Percentiles rank a stretch among this genome's conserved stretches.
Evolutionary conservation across 2,888 invertebrate genomes (phyloP).

Genomic region (Dynastes hyllus): DNA sequence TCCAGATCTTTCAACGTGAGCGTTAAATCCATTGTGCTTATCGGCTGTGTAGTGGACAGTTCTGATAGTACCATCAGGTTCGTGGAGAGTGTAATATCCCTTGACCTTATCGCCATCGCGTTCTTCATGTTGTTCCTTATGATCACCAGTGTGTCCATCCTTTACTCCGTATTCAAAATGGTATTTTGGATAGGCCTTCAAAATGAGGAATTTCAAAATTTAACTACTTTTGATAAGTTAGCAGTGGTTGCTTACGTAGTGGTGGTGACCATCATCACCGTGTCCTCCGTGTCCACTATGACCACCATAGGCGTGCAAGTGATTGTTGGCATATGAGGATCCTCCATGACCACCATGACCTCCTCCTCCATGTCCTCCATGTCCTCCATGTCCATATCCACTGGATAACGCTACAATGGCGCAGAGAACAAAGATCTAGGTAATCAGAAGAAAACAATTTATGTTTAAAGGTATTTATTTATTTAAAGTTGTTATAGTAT

Average conservation of each 20-base stretch:
- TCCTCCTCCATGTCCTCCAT: slow-evolving; percentile 48
- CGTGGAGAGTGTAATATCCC: slow-evolving; percentile 66
- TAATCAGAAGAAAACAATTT: background rate
- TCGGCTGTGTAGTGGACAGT: slow-evolving; percentile 66
- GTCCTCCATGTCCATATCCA: slow-evolving; percentile 50
- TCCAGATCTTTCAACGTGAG: slow-evolving; percentile 64
- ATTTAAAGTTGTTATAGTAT: background rate
- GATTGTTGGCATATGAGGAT: slow-evolving; percentile 38
- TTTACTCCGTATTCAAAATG: slow-evolving; percentile 68
- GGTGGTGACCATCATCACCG: slow-evolving; percentile 49
- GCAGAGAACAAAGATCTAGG: slow-evolving; percentile 44
- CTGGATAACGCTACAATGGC: slow-evolving; percentile 49
- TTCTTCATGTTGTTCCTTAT: slow-evolving; percentile 67
- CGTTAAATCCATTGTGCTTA: slow-evolving; percentile 65
- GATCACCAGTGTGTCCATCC: slow-evolving; percentile 68
- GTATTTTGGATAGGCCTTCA: slow-evolving; percentile 59
- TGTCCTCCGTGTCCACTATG: slow-evolving; percentile 42
- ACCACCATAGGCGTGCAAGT: slow-evolving; percentile 45
- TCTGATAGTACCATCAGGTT: slow-evolving; percentile 68
- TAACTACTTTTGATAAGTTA: background rate
- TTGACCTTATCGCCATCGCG: slow-evolving; percentile 67
- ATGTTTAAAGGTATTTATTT: background rate
- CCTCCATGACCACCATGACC: slow-evolving; percentile 49
- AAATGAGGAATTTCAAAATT: background rate
- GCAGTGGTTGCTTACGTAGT: slow-evolving; percentile 47